Evolutionary conservation across 2,113 vertebrate species (phyloP), one percentile per base, ranked within the genome.

Genomic region (Malurus elegans): DNA sequence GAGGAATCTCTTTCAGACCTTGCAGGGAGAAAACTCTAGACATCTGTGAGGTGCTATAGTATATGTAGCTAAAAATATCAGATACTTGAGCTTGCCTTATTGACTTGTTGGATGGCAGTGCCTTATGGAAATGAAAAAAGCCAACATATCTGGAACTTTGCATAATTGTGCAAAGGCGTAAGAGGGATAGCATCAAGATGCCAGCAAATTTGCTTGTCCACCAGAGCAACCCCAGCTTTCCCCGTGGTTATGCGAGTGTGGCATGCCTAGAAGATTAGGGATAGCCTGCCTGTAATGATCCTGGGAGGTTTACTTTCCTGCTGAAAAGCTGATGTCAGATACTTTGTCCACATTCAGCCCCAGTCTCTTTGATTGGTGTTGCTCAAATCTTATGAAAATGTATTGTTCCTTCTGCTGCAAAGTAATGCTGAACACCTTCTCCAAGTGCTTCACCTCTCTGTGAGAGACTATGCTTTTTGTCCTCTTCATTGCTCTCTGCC

Each of bases 231-330:
- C 6, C 4, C 0, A 0, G 4, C 9, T 84, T 31, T 86, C 18
- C 36, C 12, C 5, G 12, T 66, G 56, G 20, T n/a, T 0, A 0
- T 19, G 34, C 23, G 32, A 58, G 32, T 1, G 1, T 44, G 74
- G 10, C 11, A 6, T n/a, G 24, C 25, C 38, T 36, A 6, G 42
- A 48, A 70, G 50, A 18, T 48, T 3, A 48, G 62, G 28, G 24
- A 5, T 32, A 62, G 18, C 23, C 14, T 45, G 36, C 21, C 14
- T 45, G 5, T 29, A 25, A 19, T n/a, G 36, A 23, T 42, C 36
- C 65, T 81, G 32, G 17, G 50, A 54, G 7, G 5, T 9, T 70
- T 80, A 12, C n/a, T 93, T 90, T 71, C 36, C 13, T 84, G 29
- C 25, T 66, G 44, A 12, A 74, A 71, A 62, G 8, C 18, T 20